Conservation (phyloP, 1,140 invertebrate species). For the Bombus sibiricus region DNA sequence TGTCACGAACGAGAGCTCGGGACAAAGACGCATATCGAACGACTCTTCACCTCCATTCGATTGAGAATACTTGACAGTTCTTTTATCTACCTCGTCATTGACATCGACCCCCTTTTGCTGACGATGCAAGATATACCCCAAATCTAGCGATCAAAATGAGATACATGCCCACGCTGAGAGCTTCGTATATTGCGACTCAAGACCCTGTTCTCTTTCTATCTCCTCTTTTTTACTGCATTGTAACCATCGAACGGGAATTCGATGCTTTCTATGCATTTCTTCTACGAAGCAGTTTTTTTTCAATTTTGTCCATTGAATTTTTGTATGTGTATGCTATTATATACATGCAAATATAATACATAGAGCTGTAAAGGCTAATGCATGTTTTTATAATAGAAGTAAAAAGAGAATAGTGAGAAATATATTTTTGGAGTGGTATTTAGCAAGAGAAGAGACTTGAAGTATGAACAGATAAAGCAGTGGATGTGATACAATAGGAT, state of each 20-base stretch:
- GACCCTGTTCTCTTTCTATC: neutral
- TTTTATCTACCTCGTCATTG: slow-evolving; percentile 68
- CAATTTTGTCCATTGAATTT: neutral
- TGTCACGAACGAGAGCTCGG: slow-evolving; percentile 60
- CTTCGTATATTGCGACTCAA: neutral
- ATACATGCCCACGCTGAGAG: neutral
- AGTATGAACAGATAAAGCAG: neutral
- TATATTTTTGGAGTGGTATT: neutral
- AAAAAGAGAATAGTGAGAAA: neutral
- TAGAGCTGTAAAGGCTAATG: neutral
- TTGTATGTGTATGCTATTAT: neutral
- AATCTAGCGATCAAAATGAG: slow-evolving; percentile 41
- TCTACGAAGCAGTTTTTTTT: neutral
- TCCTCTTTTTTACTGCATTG: neutral
- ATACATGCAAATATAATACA: neutral
- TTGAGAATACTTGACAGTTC: slow-evolving; percentile 69
- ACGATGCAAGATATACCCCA: slow-evolving; percentile 58
- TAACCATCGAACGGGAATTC: neutral
- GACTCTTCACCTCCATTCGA: slow-evolving; percentile 65
- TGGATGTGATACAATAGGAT: neutral
- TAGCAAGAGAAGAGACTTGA: neutral
- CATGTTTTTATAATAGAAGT: neutral
- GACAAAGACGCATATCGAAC: slow-evolving; percentile 69
- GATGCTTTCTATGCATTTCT: neutral
- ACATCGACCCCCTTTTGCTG: slow-evolving; percentile 61